Percentiles rank a stretch among this genome's conserved stretches.
Evolutionary conservation across 1,140 invertebrate species (phyloP).

Genomic region (Fragariocoptes setiger): DNA sequence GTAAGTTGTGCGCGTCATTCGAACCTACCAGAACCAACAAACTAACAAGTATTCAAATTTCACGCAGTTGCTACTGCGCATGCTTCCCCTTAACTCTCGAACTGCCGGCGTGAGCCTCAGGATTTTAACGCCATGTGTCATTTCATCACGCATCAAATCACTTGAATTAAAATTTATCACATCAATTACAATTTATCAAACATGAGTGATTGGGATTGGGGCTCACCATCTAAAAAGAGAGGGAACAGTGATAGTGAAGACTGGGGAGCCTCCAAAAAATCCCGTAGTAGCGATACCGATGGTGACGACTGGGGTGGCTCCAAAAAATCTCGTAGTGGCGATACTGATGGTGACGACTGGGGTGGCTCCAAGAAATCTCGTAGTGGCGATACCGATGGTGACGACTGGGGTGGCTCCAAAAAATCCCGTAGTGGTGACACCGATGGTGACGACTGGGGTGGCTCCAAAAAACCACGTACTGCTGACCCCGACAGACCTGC

Average conservation of each 20-base stretch:
- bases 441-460: conserved; percentile 1
- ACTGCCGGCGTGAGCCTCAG: too few relatives aligned
- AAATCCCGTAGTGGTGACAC: not conserved
- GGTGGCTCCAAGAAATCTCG: conserved; percentile 3
- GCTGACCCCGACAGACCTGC: not conserved
- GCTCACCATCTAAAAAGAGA: conserved; percentile 1
- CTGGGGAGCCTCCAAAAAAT: too few relatives aligned
- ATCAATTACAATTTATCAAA: not conserved
- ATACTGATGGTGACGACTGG: conserved; percentile 8
- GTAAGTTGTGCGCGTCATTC: too few relatives aligned
- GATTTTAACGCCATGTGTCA: too few relatives aligned
- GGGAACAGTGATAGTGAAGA: conserved; percentile 5
- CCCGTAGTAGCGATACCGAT: conserved; percentile 6
- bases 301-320: too few relatives aligned
- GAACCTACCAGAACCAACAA: too few relatives aligned
- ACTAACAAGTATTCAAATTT: too few relatives aligned
- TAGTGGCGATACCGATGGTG: conserved; percentile 10
- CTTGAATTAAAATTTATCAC: too few relatives aligned
- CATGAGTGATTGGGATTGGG: not conserved
- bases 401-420: conserved; percentile 8
- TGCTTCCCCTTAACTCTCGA: too few relatives aligned
- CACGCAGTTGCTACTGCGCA: too few relatives aligned
- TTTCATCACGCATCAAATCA: too few relatives aligned
- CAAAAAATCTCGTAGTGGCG: conserved; percentile 11
- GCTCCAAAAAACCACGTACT: conserved; percentile 8